A percentile compares a stretch with the other conserved stretches of the same genome.
Evolutionary conservation across 2,113 vertebrate species (phyloP).

Genomic region (Tringa solitaria): DNA sequence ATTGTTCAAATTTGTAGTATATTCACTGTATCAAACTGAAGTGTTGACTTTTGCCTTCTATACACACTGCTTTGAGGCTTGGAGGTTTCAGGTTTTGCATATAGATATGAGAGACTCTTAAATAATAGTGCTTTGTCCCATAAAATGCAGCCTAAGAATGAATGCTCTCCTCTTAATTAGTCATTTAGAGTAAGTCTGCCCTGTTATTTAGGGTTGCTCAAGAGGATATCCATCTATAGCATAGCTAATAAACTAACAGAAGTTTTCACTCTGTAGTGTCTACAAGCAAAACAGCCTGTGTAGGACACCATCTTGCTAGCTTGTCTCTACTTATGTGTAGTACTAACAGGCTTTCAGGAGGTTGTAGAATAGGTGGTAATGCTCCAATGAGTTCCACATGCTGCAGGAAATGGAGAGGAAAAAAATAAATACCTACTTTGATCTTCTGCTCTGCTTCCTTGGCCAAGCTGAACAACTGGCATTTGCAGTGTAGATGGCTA

Average conservation of each 20-base stretch:
- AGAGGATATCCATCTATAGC: neutral
- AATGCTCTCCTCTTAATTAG: neutral
- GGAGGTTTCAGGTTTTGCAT: neutral
- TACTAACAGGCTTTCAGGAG: neutral
- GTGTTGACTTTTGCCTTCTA: neutral
- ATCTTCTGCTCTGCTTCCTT: neutral
- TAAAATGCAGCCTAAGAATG: neutral
- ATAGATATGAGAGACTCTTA: neutral
- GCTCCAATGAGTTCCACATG: neutral
- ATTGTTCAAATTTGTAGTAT: neutral
- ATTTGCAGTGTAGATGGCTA: neutral
- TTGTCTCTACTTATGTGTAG: fast-evolving
- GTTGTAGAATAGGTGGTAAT: neutral
- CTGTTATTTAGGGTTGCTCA: neutral
- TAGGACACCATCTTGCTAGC: neutral
- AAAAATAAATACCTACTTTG: neutral
- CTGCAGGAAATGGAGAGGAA: neutral
- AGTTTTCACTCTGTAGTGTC: neutral
- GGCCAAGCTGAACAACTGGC: neutral
- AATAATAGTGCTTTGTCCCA: neutral
- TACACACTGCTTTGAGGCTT: neutral
- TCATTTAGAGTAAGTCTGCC: neutral
- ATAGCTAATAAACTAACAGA: neutral
- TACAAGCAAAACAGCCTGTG: neutral
- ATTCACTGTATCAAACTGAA: neutral